Evolutionary conservation across 1,140 invertebrate species (phyloP), one percentile per base, ranked within the genome.

Genomic region (Babylonia areolata): DNA sequence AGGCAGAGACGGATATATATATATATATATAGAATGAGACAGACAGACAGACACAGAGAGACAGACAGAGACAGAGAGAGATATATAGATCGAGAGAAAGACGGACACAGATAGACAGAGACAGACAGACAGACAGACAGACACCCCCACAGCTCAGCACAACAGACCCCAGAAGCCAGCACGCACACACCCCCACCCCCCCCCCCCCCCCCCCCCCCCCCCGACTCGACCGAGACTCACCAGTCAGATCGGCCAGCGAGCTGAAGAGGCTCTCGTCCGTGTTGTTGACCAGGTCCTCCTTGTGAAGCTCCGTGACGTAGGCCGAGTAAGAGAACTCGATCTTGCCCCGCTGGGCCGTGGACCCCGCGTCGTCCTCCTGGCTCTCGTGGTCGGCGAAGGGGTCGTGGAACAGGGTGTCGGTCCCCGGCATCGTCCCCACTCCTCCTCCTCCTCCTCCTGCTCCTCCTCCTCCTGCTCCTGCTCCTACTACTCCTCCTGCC

Each of bases 241-340:
- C 69, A 28, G 69, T 71, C 46, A 51, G 46, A 28, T 90, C 90
- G 58, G 87, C 88, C 2, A 92, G 85, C 20, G 91, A 91, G 81
- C 89, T 91, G 77, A 92, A 92, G 20, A 91, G 91, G 75, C 87
- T 88, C 42, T 92, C 91, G 82, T 92, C 90, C 20, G 87, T 88
- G 69, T 91, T 91, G 77, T 91, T 92, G 6, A 92, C 84, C 3
- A 91, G 85, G 28, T 92, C 90, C 73, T 92, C 92, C n/a, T 87
- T 84, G 23, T 91, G 86, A 31, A 92, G 78, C 35, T 89, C 90
- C 23, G 86, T 58, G 88, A 92, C 87, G 75, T 92, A 92, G 58
- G 85, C 78, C 3, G 91, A 91, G 83, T 92, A 92, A 0, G 89
- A 87, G 90, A 91, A 92, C 11, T 90, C 88, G 17, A 92, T 88